Evolutionary conservation across 2,888 invertebrate species (phyloP), one percentile per base, ranked within the genome.

Genomic region (Leucozona laternaria): DNA sequence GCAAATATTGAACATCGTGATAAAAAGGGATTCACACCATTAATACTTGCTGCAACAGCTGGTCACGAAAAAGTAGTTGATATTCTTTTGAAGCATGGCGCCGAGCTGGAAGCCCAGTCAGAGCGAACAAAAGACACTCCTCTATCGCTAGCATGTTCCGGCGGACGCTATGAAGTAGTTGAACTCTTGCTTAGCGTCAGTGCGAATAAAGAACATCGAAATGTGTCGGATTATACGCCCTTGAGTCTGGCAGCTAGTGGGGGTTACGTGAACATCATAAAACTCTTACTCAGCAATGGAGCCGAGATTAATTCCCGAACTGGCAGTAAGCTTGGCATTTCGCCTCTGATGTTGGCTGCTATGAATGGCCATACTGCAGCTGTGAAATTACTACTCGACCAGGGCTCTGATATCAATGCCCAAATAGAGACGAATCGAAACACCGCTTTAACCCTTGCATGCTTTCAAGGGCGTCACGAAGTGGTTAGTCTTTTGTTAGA

Each of bases 111-210:
- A 92, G 99, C 99, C 43, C 99, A 99, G 93, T 98, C 98, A 0
- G 99, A 99, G 93, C 95, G 99, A 90, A 99, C 99, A 88, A 99
- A 99, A 94, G 99, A 99, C 93, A 99, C 99, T 17, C 98, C 99
- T 0, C 93, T 99, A 25, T 99, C 99, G 77, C 94, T 99, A 78
- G 99, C 99, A 1, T 99, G 99, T 93, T 98, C 98, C 80, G 98
- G 99, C 71, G 99, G 99, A 15, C 95, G 98, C 89, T 98, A 97
- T 93, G 99, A 99, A 93, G 96, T 98, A 45, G 99, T 99, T 2
- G 99, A 99, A 90, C 93, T 98, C 70, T 94, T 99, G 84, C 94
- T 99, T 72, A 95, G 95, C 88, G 95, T 97, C 86, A 96, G 97
- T 88, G 98, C 99, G 70, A 99, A 99, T 93, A 99, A 99, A 93